These are phyloP conservation scores for Orthosia gothica DNA, from an alignment of 2,888 invertebrate species.

Conservation along the genomic window DNA sequence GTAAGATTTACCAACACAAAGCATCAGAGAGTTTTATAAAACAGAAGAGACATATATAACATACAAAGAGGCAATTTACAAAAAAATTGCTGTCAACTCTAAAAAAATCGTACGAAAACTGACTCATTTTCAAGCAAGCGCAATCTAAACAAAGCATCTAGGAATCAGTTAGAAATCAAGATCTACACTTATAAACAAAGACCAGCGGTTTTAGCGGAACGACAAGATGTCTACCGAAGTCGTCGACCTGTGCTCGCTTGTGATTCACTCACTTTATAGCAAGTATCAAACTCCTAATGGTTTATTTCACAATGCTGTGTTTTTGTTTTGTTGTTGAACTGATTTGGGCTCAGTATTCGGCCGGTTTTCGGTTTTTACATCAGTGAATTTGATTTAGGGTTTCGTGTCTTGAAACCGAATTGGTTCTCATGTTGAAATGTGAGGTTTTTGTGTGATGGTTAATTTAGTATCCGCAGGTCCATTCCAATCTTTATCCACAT, in stretches of 20 bases:
- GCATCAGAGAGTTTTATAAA: not conserved
- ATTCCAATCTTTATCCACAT: not conserved
- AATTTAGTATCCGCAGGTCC: not conserved
- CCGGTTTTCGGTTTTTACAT: slow-evolving; percentile 1
- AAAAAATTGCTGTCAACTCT: not conserved
- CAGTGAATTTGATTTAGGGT: not conserved
- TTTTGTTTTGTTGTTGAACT: slow-evolving; percentile 43
- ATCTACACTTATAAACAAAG: slow-evolving; percentile 51
- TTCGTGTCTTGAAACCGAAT: not conserved
- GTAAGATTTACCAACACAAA: not conserved
- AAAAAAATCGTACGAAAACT: slow-evolving; percentile 2
- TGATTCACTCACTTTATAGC: slow-evolving; percentile 63
- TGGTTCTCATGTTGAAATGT: not conserved
- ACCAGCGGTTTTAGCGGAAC: slow-evolving; percentile 62
- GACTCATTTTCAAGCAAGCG: slow-evolving; percentile 14
- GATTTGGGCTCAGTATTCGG: slow-evolving; percentile 30
- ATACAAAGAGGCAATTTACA: not conserved
- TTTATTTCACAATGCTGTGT: slow-evolving; percentile 46
- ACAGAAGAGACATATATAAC: not conserved
- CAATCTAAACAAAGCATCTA: slow-evolving; percentile 49
- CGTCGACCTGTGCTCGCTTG: slow-evolving; percentile 60
- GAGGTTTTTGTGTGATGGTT: not conserved
- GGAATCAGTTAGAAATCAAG: slow-evolving; percentile 55
- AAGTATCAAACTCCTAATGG: slow-evolving; percentile 61
- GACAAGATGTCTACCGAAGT: slow-evolving; percentile 59